Percentiles rank a stretch among this genome's conserved stretches.
These are phyloP conservation scores for Poicephalus gulielmi DNA, from an alignment of 2,113 vertebrate species.

Conservation along the genomic window DNA sequence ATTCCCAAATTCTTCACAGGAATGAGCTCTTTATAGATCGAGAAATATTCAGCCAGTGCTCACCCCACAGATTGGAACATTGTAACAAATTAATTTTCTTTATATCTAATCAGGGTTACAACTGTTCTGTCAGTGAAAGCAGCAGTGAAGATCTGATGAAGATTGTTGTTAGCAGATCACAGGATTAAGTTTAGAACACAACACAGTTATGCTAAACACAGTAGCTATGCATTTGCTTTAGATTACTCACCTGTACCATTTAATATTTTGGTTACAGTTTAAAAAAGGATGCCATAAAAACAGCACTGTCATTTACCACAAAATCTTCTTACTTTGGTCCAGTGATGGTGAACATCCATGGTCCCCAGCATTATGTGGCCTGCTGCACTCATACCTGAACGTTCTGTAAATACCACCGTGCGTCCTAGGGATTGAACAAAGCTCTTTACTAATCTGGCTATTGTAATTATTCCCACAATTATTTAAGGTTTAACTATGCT, in stretches of 20 bases:
- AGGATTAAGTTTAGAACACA: not conserved
- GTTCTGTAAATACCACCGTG: slow-evolving; percentile 89
- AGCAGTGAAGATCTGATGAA: not conserved
- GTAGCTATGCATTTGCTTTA: not conserved
- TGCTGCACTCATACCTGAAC: slow-evolving; percentile 89
- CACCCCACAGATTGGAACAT: not conserved
- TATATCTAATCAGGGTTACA: not conserved
- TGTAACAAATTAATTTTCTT: not conserved
- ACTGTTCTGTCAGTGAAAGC: not conserved
- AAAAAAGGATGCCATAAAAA: not conserved
- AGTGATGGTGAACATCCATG: slow-evolving; percentile 95
- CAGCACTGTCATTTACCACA: not conserved
- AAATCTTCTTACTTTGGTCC: slow-evolving; percentile 85
- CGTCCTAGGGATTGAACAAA: slow-evolving; percentile 75
- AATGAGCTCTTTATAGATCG: not conserved
- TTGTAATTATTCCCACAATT: not conserved
- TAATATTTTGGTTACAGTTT: not conserved
- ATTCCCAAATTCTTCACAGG: not conserved
- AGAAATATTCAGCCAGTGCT: not conserved
- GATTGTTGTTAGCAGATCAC: not conserved
- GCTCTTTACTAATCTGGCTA: not conserved
- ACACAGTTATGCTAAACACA: not conserved
- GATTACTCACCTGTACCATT: not conserved
- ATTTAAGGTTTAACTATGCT: not conserved
- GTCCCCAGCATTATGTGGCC: slow-evolving; percentile 94